These are phyloP conservation scores for Girardinichthys multiradiatus DNA, from an alignment of 2,113 vertebrate genomes.

Conservation along the genomic window DNA sequence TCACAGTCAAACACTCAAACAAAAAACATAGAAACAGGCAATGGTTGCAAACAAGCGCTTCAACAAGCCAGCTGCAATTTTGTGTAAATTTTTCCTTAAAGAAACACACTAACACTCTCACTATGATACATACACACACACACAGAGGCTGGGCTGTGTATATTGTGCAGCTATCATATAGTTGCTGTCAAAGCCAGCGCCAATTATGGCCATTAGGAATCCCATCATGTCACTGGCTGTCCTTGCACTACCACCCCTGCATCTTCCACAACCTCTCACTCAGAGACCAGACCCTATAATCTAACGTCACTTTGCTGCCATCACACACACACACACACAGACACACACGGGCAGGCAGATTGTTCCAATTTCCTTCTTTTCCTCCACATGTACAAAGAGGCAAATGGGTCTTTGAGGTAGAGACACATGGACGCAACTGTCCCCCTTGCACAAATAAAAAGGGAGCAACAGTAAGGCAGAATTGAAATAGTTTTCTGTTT, in stretches of 20 bases:
- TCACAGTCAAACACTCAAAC: conserved; percentile 12
- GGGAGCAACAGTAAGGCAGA: conserved; percentile 2
- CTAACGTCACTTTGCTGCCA: conserved; percentile 96
- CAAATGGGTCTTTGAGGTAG: conserved; percentile 32
- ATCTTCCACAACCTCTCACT: conserved; percentile 85
- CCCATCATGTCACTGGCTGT: conserved; percentile 98
- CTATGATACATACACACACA: conserved; percentile 27
- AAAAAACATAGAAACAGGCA: conserved; percentile 53
- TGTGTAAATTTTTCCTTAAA: conserved; percentile 99
- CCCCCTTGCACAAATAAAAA: conserved; percentile 8
- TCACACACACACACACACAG: conserved; percentile 80
- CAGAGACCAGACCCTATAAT: conserved; percentile 94
- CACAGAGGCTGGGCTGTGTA: conserved; percentile 80
- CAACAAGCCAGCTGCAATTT: conserved; percentile 94
- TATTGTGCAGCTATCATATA: conserved; percentile 95
- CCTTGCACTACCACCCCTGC: conserved; percentile 84
- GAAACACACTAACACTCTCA: conserved; percentile 58
- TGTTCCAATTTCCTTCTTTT: conserved; percentile 73
- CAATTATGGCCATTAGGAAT: conserved; percentile 99
- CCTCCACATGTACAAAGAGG: conserved; percentile 38
- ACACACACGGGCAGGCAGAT: conserved; percentile 79
- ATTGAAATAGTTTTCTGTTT: conserved; percentile 4
- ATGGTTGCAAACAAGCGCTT: conserved; percentile 85
- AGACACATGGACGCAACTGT: conserved; percentile 40
- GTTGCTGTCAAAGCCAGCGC: conserved; percentile 97